These are phyloP conservation scores for Amiota communis DNA, from an alignment of 2,888 invertebrate genomes.

Conservation along the genomic window DNA sequence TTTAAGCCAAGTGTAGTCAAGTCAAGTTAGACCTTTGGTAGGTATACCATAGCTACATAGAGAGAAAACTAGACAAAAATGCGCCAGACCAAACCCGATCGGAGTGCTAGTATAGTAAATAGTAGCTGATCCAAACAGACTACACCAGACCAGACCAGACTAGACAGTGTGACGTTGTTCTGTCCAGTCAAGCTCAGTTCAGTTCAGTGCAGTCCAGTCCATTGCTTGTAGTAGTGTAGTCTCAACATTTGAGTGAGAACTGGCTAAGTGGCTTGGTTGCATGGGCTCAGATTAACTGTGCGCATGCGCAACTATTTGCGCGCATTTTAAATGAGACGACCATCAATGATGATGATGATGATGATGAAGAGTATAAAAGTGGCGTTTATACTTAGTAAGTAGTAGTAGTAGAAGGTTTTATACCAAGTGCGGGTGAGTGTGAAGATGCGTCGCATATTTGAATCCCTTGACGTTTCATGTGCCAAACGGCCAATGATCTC, in stretches of 20 bases:
- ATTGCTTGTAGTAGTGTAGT: neutral
- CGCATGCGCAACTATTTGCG: conserved; percentile 65
- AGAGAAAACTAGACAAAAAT: no score
- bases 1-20: neutral
- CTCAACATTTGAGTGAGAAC: conserved; percentile 22
- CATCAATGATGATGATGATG: neutral
- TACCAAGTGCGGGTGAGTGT: neutral
- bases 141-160: conserved; percentile 34
- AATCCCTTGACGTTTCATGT: conserved; percentile 10
- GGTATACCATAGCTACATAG: no score
- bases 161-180: conserved; percentile 62
- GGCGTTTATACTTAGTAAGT: no score
- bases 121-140: conserved; percentile 20
- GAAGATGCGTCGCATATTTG: neutral
- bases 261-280: conserved; percentile 29
- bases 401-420: neutral
- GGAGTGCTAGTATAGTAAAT: neutral
- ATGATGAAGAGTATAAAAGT: conserved; percentile 44
- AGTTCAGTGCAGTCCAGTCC: conserved; percentile 2
- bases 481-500: conserved; percentile 45
- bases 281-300: conserved; percentile 57
- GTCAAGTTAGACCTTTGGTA: conserved; percentile 21
- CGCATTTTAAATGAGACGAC: conserved; percentile 68
- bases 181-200: neutral
- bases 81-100: no score